Conservation (phyloP, 2,113 vertebrate genomes). For the Aspiorhynchus laticeps region DNA sequence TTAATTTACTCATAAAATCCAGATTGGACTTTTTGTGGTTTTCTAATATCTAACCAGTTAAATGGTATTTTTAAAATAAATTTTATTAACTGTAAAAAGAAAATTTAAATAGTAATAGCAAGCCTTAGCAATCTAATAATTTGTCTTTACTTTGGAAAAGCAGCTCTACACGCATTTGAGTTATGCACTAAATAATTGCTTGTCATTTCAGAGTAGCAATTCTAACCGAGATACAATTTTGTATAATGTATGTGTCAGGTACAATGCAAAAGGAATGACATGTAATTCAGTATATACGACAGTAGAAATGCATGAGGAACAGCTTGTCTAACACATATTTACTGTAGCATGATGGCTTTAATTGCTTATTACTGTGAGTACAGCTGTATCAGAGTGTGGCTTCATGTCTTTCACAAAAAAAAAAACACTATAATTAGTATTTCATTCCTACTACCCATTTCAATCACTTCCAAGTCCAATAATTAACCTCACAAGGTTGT, state of each 20-base stretch:
- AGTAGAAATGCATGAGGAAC: neutral
- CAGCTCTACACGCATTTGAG: neutral
- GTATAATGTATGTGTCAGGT: neutral
- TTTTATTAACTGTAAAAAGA: neutral
- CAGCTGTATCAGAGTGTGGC: neutral
- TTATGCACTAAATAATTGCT: neutral
- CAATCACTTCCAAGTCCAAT: constrained; percentile 36
- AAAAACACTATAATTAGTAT: neutral
- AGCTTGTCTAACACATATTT: neutral
- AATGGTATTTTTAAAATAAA: neutral
- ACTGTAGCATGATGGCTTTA: neutral
- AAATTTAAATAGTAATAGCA: neutral
- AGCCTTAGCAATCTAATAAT: neutral
- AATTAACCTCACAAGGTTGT: constrained; percentile 35
- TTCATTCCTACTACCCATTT: constrained; percentile 16
- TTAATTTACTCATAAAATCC: constrained; percentile 36
- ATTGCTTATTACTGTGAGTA: constrained; percentile 1
- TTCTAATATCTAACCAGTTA: constrained; percentile 6
- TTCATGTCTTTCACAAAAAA: neutral
- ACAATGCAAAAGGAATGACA: neutral
- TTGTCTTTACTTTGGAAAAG: neutral
- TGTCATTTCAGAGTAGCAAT: neutral
- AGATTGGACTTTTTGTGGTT: constrained; percentile 7
- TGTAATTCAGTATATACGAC: neutral
- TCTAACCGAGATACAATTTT: neutral